Evolutionary conservation across 2,888 invertebrate species (phyloP), one percentile per base, ranked within the genome.

Genomic region (Lordiphosa fenestrarum): DNA sequence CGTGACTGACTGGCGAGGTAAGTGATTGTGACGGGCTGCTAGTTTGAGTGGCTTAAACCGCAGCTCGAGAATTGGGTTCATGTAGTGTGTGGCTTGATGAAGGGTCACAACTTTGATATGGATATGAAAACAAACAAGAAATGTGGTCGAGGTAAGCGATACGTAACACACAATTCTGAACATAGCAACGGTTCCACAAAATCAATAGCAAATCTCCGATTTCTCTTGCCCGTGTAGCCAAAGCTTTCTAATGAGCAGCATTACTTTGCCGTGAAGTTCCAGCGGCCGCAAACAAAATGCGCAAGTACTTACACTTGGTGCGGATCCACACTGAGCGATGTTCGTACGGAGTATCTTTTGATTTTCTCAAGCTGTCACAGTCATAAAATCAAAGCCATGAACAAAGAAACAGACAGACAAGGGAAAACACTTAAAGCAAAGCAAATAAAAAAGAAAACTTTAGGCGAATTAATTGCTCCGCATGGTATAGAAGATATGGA

Each of bases 301-400:
- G 41, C 61, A 73, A 37, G 47, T 54, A 60, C 67, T 73, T 54
- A 58, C 49, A 63, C 58, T 66, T 66, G 30, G 50, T 44, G 39
- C 64, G 25, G 55, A 15, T 6, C 6, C 23, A 23, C 47, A 50
- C 33, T 13, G 13, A 49, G 10, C 53, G 19, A 58, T 42, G 50
- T 25, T 60, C 23, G 50, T n/a, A 62, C 46, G 9, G 7, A 39
- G 47, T 42, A 60, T 67, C 61, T 71, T 49, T 68, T 76, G 65
- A 78, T 71, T 83, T 69, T 37, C 47, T 60, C 57, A 62, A 74
- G 76, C 69, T 83, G 80, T 69, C 63, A 65, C 65, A 85, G 85
- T 85, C 77, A 78, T 83, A 85, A 78, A 83, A 71, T 83, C 80
- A 75, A 65, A 83, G 66, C 69, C 80, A 85, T 81, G 84, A 81